A percentile compares a stretch with the other conserved stretches of the same genome.
Conservation (phyloP, 2,888 invertebrate species). For the Pantelozetes paolii region DNA sequence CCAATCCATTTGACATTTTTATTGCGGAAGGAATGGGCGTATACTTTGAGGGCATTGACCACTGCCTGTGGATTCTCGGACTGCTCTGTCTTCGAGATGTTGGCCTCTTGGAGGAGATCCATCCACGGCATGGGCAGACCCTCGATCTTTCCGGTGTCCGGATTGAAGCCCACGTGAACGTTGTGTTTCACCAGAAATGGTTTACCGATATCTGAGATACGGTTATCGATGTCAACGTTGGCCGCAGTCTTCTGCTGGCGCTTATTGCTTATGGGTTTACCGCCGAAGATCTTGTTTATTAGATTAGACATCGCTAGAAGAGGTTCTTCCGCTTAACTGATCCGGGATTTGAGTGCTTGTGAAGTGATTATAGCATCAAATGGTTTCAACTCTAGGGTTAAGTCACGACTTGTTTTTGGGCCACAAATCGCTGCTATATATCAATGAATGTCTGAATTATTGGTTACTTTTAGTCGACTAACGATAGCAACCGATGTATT, state of each 20-base stretch:
- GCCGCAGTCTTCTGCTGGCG: background rate
- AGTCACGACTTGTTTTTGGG: background rate
- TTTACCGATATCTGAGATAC: conserved; percentile 62
- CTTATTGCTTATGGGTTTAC: background rate
- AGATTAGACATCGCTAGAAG: background rate
- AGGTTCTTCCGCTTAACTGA: too few species aligned
- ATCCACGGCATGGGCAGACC: conserved; percentile 81
- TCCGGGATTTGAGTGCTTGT: background rate
- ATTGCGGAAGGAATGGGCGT: conserved; percentile 79
- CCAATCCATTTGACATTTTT: conserved; percentile 70
- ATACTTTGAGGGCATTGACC: conserved; percentile 81
- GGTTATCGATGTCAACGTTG: background rate
- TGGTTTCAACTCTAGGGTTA: too few species aligned
- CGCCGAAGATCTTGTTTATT: conserved; percentile 19
- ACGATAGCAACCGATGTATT: background rate
- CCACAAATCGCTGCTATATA: background rate
- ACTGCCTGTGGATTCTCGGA: conserved; percentile 84
- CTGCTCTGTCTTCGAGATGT: conserved; percentile 77
- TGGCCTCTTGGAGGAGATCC: conserved; percentile 66
- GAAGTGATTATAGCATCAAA: background rate
- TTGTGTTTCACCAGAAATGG: conserved; percentile 80
- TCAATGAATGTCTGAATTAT: background rate
- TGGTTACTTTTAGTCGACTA: background rate
- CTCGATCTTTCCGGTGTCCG: conserved; percentile 73
- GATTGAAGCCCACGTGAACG: conserved; percentile 80